Evolutionary conservation across 2,888 invertebrate genomes (phyloP), one percentile per base, ranked within the genome.

Genomic region (Acrocyrtus sp.): DNA sequence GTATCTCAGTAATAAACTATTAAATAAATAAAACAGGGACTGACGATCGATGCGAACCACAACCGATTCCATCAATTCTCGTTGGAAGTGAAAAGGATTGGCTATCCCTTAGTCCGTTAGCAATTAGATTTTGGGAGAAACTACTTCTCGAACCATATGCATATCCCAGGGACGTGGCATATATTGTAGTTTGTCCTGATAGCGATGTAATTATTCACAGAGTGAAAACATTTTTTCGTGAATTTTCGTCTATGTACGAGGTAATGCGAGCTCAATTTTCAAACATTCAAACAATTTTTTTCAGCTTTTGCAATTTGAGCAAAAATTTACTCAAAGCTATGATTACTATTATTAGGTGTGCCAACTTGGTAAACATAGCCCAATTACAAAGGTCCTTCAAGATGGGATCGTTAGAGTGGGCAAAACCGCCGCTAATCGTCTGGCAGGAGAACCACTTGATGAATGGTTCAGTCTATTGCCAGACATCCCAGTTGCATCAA

Each of bases 71-170:
- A 22, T 93, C 95, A 3, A 87, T 98, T 51, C 90, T 97, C 65
- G 95, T 96, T 45, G 97, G 97, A 0, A 93, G 94, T 85, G 98
- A 98, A 83, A 92, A 94, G 82, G 98, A 98, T 83, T 96, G 96
- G 94, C 86, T 98, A 51, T 92, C 95, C 5, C 86, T 97, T 45
- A 94, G 97, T n/a, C 98, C 98, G 0, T 93, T 95, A 84, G 94
- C 96, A 56, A 88, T 98, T 47, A 91, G 93, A 74, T 95, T 94
- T 84, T 98, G 98, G 98, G 98, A 99, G 84, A 92, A 95, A 82
- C 88, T 98, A n/a, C 86, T 94, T n/a, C 86, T 99, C 12, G 98
- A 98, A 84, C 99, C 99, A 0, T 97, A 96, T 84, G 93, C 96
- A n/a, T 94, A 94, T 83, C 89, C 95, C 4, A 88, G 98, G 34